Base-by-base conservation (phyloP, 2,888 invertebrate genomes). In the Drosophila robusta region DNA sequence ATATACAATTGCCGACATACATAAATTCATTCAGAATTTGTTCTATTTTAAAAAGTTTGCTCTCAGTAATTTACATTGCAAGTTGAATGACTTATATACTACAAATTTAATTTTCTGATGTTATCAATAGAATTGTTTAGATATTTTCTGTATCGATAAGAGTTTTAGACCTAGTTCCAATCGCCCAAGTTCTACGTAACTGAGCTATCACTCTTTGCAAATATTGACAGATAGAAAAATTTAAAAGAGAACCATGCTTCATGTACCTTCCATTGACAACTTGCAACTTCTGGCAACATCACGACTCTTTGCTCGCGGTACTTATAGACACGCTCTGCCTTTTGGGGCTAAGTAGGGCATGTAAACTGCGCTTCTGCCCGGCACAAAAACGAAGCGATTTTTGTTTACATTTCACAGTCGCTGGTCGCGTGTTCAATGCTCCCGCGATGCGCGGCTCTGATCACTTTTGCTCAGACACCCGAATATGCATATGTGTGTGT, bases 341-440 rank as follows among this genome's bases (percentile, higher is more conserved):
- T 29, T 18, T 24, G 14, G 5, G 36, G 16, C 16, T 26, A 87
- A 74, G 82, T 85, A 85, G 89, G 86, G 82, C 88, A 87, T 78
- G 71, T 60, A 84, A 82, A 76, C 63, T 63, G 49, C 63, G 67
- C 61, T 64, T 80, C 54, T 69, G 67, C 39, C 73, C 65, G 67
- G 73, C 52, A 60, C 57, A 47, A 18, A 75, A 72, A 52, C 49
- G n/a, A 57, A 61, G 45, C 52, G 57, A 61, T 47, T 64, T 69
- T 56, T 81, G 58, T 87, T 73, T 78, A 70, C 67, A 73, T 65
- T 84, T 72, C 67, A 55, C 89, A 80, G 85, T 66, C 78, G 55
- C 36, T 64, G 65, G 80, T 73, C 79, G 83, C 87, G 88, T 84
- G 89, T 76, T 78, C 64, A 66, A 69, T 80, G 70, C 58, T 69